phyloP scores from a whole-genome alignment of 2,888 invertebrate species.

The Carpatolechia fugitivella region DNA sequence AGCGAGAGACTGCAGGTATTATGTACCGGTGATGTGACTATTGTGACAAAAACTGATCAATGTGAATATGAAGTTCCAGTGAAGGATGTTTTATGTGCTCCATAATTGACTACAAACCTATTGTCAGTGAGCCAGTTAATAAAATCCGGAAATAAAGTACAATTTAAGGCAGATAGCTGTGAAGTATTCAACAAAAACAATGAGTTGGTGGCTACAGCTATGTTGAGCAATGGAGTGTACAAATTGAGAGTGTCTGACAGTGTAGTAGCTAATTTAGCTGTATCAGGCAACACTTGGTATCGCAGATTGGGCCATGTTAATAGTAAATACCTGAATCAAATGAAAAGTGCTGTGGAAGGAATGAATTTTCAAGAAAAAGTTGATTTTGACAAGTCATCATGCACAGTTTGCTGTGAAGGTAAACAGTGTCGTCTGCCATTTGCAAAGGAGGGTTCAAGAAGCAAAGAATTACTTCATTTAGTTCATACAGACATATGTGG shows the following conservation, averaged over 20 bases:
- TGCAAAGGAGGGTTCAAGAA: slow-evolving; percentile 22
- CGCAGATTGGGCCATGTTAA: slow-evolving; percentile 15
- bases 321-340: slow-evolving; percentile 14
- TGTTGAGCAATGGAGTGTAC: not conserved
- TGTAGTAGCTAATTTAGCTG: not conserved
- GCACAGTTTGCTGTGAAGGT: slow-evolving; percentile 22
- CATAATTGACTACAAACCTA: not conserved
- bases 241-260: not conserved
- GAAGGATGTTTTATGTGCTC: not conserved
- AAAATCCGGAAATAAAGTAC: not conserved
- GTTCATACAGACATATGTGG: slow-evolving; percentile 35
- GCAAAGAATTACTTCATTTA: slow-evolving; percentile 24
- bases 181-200: not conserved
- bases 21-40: not conserved
- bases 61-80: not conserved
- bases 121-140: not conserved
- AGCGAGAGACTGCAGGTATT: not conserved
- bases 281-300: not conserved
- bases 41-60: not conserved
- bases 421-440: slow-evolving; percentile 32
- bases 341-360: slow-evolving; percentile 19
- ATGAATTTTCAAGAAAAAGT: not conserved
- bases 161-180: not conserved
- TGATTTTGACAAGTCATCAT: not conserved
- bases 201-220: not conserved